Conservation (phyloP, 2,888 invertebrate genomes). For the Chorisops tibialis region DNA sequence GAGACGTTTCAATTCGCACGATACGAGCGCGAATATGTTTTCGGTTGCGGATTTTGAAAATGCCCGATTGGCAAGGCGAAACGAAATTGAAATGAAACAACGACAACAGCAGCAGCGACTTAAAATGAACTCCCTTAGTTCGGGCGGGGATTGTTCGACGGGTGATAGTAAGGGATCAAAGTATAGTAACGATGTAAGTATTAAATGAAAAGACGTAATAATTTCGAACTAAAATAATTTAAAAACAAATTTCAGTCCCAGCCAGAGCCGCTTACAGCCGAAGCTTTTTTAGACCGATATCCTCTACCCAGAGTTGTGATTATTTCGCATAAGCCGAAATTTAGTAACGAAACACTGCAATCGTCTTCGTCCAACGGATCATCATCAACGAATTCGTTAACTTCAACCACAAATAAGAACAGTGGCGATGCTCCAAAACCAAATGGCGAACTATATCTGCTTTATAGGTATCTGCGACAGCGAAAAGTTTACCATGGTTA, state of each 20-base stretch:
- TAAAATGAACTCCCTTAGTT: slow-evolving; percentile 47
- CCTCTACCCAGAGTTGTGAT: slow-evolving; percentile 49
- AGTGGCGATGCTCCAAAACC: slow-evolving; percentile 32
- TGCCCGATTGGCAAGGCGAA: slow-evolving; percentile 50
- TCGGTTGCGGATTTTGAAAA: slow-evolving; percentile 53
- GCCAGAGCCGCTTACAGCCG: slow-evolving; percentile 48
- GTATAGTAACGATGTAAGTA: slow-evolving; percentile 49
- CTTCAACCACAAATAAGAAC: slow-evolving; percentile 36
- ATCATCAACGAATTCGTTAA: slow-evolving; percentile 46
- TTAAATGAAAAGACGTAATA: no score
- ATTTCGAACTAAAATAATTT: no score
- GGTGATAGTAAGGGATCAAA: slow-evolving; percentile 52
- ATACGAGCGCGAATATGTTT: slow-evolving; percentile 53
- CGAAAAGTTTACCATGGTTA: slow-evolving; percentile 50
- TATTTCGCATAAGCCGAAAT: slow-evolving; percentile 45
- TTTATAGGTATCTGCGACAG: slow-evolving; percentile 48
- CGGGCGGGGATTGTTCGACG: slow-evolving; percentile 49
- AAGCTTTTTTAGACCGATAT: slow-evolving; percentile 49
- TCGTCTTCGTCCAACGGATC: slow-evolving; percentile 51
- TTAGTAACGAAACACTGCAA: slow-evolving; percentile 48
- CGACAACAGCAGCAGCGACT: slow-evolving; percentile 44
- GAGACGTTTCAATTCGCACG: slow-evolving; percentile 52
- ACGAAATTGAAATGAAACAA: slow-evolving; percentile 51
- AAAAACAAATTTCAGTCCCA: slow-evolving; percentile 39
- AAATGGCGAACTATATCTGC: slow-evolving; percentile 47